Evolutionary conservation across 2,113 vertebrate genomes (phyloP).

Genomic region (Pachyramphus minor): DNA sequence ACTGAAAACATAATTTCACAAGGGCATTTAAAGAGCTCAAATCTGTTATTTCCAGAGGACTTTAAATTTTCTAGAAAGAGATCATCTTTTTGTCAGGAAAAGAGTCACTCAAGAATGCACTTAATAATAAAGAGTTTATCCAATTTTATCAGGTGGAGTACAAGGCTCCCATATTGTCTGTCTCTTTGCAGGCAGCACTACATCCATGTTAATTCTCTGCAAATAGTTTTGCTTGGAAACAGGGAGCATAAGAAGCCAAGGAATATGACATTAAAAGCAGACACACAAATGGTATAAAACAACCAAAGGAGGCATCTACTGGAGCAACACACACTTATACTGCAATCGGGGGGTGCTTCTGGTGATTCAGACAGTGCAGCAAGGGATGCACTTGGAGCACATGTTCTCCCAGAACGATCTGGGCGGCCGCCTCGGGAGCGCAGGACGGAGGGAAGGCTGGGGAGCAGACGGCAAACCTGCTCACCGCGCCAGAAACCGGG

Average conservation of each 20-base stretch:
- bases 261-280: background rate
- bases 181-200: background rate
- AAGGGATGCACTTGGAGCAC: background rate
- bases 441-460: background rate
- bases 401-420: background rate
- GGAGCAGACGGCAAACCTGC: background rate
- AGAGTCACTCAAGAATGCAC: background rate
- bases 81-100: background rate
- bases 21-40: background rate
- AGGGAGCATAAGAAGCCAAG: background rate
- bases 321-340: background rate
- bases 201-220: background rate
- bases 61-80: background rate
- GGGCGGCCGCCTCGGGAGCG: background rate
- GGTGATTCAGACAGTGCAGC: background rate
- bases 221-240: background rate
- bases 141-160: background rate
- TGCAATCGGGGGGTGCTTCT: background rate
- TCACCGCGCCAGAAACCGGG: fast-evolving
- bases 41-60: background rate
- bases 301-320: background rate
- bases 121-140: background rate
- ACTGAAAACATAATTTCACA: background rate
- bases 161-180: background rate
- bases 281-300: fast-evolving